Evolutionary conservation across 1,140 invertebrate genomes (phyloP), one percentile per base, ranked within the genome.

Genomic region (Orius laevigatus): DNA sequence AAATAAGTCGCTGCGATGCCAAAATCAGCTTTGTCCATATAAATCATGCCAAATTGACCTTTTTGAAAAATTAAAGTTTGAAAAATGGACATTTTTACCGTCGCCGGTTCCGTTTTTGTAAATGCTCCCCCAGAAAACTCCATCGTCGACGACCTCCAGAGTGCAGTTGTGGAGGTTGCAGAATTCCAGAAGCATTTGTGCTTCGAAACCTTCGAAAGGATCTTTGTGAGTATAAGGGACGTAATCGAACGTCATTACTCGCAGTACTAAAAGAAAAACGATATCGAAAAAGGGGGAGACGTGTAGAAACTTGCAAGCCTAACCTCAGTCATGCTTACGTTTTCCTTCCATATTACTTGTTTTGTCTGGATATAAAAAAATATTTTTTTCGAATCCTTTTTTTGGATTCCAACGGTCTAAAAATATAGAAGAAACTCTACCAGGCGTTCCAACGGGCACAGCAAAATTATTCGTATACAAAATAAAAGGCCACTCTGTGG

Each of bases 1-100:
- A 70, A 67, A 59, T 74, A 76, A 2, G 75, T 57, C 20, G 72
- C 72, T 53, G 62, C 70, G 68, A 69, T 66, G 32, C 72, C 74
- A 39, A 75, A 52, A 59, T 75, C 72, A 14, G 70, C 72, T n/a
- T 61, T 60, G 53, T 73, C 72, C 55, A 65, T 62, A 11, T 66
- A 63, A 2, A 76, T 60, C 55, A 67, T 70, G n/a, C 73, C 73
- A 20, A 74, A 52, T 20, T 74, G 60, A 3, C 51, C 54, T 49
- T 14, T 31, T 25, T 25, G 25, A 25, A 25, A 25, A 25, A 25
- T 25, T 25, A 25, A 25, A 25, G 8, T 25, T 25, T 25, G 25
- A 34, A 14, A 12, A 32, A 35, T 14, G 8, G 5, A 46, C 12
- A n/a, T n/a, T 25, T 25, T 35, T 47, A 52, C 73, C 73, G 48